Base-by-base conservation (phyloP, 2,797 vertebrate genomes). In the Bryconaethiops microstoma region DNA sequence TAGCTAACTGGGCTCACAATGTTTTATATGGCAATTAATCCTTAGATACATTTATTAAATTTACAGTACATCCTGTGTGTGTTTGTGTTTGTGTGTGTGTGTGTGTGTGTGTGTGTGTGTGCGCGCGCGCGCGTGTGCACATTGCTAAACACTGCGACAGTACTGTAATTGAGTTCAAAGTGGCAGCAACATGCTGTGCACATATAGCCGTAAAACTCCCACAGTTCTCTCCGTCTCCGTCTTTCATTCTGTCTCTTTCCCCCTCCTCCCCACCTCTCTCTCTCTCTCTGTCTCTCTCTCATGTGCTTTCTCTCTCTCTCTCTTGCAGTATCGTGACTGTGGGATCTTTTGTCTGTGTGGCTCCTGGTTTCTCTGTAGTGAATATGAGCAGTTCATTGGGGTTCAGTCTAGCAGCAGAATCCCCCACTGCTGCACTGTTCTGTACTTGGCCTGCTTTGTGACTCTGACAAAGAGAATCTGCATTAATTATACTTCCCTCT, bases 271-370 rank as follows among this genome's bases (percentile, higher is more conserved):
- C 54, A 21, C 40, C 25, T 70, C 40, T 67, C 29, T 74, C 25
- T 70, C 40, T 67, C 29, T 74, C 68, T 45, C 4, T 39, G 23
- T 42, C 52, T 64, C 25, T 69, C 17, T 48, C 35, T 55, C 57
- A 7, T 42, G 5, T 42, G 42, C 42, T 42, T 0, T 42, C 42
- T 42, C 29, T 67, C 39, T 64, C 19, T 29, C 29, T 67, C 39
- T 64, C 19, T 29, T 17, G 62, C 40, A 21, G 89, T 90, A 89
- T 90, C 89, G 92, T 91, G 90, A 91, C 86, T 90, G 88, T 90
- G 90, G 90, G 89, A 90, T 90, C 89, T 90, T 93, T 94, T 92
- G 90, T 93, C 87, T 80, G 84, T 82, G 89, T 90, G 91, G 93
- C 93, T 92, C 87, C 81, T 88, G 45, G 80, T 73, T 84, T 88